Percentiles rank a stretch among this genome's conserved stretches.
Evolutionary conservation across 2,113 vertebrate species (phyloP).

Genomic region (Amphiprion percula): DNA sequence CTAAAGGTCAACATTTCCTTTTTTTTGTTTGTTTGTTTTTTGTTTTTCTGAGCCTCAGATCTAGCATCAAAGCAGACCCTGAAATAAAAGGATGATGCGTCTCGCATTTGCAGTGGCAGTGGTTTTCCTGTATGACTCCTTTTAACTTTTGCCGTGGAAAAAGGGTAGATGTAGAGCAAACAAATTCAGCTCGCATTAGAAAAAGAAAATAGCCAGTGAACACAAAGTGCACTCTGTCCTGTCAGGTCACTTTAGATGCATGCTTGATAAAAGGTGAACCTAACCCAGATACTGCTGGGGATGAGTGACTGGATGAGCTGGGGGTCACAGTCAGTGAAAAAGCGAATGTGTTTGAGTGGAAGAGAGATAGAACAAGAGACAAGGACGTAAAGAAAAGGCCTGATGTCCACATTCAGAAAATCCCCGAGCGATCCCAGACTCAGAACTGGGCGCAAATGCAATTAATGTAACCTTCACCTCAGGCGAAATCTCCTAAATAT

Average conservation of each 20-base stretch:
- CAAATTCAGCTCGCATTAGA: constrained; percentile 26
- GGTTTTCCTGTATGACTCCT: constrained; percentile 18
- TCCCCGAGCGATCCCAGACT: constrained; percentile 10
- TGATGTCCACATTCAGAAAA: constrained; percentile 22
- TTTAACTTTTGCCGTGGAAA: constrained; percentile 27
- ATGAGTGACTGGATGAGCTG: constrained; percentile 37
- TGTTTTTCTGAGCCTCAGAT: constrained; percentile 14
- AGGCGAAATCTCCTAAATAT: not conserved
- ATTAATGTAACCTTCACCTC: not conserved
- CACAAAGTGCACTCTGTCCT: constrained; percentile 20
- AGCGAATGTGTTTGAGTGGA: constrained; percentile 26
- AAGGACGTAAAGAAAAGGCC: not conserved
- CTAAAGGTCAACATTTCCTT: constrained; percentile 10
- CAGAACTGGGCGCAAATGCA: constrained; percentile 25
- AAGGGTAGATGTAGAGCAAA: constrained; percentile 21
- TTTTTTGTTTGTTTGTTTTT: not conserved
- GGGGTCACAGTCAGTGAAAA: constrained; percentile 38
- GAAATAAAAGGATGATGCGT: constrained; percentile 34
- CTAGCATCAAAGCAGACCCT: constrained; percentile 41
- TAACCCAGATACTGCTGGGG: constrained; percentile 49
- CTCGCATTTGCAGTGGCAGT: constrained; percentile 6
- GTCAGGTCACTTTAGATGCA: constrained; percentile 39
- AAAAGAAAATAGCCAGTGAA: constrained; percentile 14
- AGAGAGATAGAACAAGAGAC: constrained; percentile 32
- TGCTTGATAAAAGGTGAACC: constrained; percentile 57